These are phyloP conservation scores for Romanogobio albipinnatus DNA, from an alignment of 2,113 vertebrate species.

Conservation along the genomic window DNA sequence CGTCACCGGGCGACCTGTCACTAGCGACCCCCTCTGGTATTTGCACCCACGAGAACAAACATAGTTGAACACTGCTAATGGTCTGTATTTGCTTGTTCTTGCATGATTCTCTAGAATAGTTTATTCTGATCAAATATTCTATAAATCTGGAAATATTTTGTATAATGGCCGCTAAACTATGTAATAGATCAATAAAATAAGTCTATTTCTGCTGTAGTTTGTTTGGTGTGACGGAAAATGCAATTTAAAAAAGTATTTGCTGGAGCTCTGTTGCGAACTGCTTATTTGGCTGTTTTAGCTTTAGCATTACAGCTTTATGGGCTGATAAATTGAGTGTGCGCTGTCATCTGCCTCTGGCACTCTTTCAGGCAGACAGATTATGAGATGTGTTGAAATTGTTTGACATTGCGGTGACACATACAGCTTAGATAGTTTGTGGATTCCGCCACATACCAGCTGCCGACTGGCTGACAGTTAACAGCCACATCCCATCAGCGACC, in stretches of 20 bases:
- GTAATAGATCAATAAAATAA: not conserved
- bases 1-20: conserved; percentile 64
- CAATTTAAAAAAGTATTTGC: not conserved
- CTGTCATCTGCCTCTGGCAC: conserved; percentile 47
- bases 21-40: conserved; percentile 56
- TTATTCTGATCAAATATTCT: not conserved
- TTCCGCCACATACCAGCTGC: conserved; percentile 48
- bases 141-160: not conserved
- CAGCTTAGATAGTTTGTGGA: conserved; percentile 58
- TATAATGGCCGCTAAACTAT: not conserved
- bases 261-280: not conserved
- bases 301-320: conserved; percentile 13
- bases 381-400: conserved; percentile 61
- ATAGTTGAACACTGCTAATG: not conserved
- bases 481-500: conserved; percentile 9
- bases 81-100: not conserved
- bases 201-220: not conserved
- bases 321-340: conserved; percentile 33
- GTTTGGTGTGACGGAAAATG: not conserved
- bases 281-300: not conserved
- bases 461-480: conserved; percentile 22
- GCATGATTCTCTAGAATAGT: not conserved
- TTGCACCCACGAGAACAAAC: conserved; percentile 32
- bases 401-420: conserved; percentile 59
- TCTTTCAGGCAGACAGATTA: conserved; percentile 16